These are phyloP conservation scores for Zaprionus capensis DNA, from an alignment of 1,140 invertebrate species.

Conservation along the genomic window DNA sequence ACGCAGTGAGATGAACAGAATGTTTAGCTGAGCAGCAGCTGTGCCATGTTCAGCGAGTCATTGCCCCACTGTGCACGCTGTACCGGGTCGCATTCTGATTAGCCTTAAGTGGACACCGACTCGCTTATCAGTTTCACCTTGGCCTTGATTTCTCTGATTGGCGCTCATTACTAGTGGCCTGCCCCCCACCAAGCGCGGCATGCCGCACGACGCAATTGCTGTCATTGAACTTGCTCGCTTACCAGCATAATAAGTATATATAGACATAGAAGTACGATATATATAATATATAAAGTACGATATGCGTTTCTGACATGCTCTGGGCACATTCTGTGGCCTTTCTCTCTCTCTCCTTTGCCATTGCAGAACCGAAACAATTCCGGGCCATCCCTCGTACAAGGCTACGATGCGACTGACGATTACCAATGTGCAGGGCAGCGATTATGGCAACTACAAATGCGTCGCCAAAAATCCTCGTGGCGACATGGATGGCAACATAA, in stretches of 20 bases:
- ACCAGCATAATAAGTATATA: background rate
- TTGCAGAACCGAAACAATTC: conserved; percentile 87
- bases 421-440: conserved; percentile 89
- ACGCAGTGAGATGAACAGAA: background rate
- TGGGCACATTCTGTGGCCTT: conserved; percentile 2
- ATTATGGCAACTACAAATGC: conserved; percentile 96
- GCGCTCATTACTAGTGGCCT: conserved; percentile 46
- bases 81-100: conserved; percentile 69
- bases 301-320: background rate
- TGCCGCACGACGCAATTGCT: conserved; percentile 50
- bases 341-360: conserved; percentile 1
- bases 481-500: conserved; percentile 95
- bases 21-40: background rate
- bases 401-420: conserved; percentile 93
- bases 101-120: conserved; percentile 50
- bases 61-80: conserved; percentile 45
- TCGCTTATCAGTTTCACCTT: conserved; percentile 77
- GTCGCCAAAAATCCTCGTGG: conserved; percentile 96
- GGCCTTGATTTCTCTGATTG: conserved; percentile 76
- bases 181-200: conserved; percentile 1
- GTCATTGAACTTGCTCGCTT: conserved; percentile 68
- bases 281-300: background rate
- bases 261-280: background rate
- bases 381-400: conserved; percentile 90
- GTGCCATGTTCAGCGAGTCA: background rate